Evolutionary conservation across 2,797 vertebrate genomes (phyloP).

Genomic region (Prunella strophiata): DNA sequence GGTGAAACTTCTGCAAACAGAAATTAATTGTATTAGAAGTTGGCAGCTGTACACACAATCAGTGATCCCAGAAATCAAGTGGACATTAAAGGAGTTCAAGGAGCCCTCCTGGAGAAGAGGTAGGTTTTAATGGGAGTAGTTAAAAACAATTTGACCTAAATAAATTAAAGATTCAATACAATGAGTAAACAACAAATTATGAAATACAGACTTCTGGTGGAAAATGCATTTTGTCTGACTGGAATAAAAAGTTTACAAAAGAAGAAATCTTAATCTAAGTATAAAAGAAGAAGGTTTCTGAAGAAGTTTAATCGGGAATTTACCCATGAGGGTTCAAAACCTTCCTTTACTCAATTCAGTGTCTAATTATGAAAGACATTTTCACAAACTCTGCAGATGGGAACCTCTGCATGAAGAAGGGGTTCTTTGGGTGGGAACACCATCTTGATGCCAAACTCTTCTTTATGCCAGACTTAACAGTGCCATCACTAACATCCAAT

Average conservation of each 20-base stretch:
- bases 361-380: not conserved
- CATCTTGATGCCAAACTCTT: not conserved
- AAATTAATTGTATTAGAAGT: not conserved
- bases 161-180: not conserved
- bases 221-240: not conserved
- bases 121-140: not conserved
- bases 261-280: not conserved
- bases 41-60: not conserved
- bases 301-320: not conserved
- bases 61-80: not conserved
- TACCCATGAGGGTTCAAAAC: not conserved
- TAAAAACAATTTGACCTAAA: not conserved
- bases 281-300: not conserved
- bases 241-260: not conserved
- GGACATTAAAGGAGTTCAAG: not conserved
- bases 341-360: not conserved
- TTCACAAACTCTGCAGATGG: not conserved
- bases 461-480: not conserved
- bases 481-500: not conserved
- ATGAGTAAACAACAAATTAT: not conserved
- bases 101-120: not conserved
- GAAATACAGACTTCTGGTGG: not conserved
- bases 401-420: not conserved
- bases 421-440: not conserved
- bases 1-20: not conserved